Evolutionary conservation across 1,140 invertebrate species (phyloP).

Genomic region (Yoshiicerus persimilis): DNA sequence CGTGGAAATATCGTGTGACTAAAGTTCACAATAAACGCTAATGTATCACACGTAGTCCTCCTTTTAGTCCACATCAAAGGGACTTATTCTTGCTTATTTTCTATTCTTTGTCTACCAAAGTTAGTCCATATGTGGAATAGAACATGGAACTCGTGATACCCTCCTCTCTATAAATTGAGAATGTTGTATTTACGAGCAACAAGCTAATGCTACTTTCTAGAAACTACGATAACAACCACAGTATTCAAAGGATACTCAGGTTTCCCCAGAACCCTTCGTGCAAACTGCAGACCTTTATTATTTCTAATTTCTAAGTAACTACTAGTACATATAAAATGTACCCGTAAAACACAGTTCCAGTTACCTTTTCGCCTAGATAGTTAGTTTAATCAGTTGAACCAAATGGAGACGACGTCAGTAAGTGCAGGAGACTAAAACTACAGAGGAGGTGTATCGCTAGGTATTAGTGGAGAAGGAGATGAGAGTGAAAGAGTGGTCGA

Average conservation of each 20-base stretch:
- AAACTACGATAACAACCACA: too few species aligned
- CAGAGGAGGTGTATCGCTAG: not conserved
- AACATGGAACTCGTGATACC: not conserved
- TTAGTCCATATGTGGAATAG: not conserved
- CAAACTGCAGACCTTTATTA: not conserved
- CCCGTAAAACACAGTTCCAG: too few species aligned
- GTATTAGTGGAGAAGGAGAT: not conserved
- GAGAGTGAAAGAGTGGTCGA: not conserved
- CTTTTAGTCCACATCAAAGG: not conserved
- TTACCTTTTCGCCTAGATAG: not conserved
- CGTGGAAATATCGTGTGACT: not conserved
- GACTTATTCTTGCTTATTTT: not conserved
- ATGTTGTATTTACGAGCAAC: not conserved
- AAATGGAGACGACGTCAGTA: not conserved
- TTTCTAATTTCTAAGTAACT: too few species aligned
- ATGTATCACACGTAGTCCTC: not conserved
- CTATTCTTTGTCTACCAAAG: not conserved
- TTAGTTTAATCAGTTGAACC: not conserved
- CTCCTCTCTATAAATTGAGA: not conserved
- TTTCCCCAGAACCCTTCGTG: not conserved
- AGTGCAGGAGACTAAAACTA: not conserved
- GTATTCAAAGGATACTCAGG: not conserved
- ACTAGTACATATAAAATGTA: too few species aligned
- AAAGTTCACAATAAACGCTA: not conserved
- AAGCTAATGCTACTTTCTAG: not conserved